Evolutionary conservation across 2,113 vertebrate genomes (phyloP), one percentile per base, ranked within the genome.

Genomic region (Crotalus helleri): DNA sequence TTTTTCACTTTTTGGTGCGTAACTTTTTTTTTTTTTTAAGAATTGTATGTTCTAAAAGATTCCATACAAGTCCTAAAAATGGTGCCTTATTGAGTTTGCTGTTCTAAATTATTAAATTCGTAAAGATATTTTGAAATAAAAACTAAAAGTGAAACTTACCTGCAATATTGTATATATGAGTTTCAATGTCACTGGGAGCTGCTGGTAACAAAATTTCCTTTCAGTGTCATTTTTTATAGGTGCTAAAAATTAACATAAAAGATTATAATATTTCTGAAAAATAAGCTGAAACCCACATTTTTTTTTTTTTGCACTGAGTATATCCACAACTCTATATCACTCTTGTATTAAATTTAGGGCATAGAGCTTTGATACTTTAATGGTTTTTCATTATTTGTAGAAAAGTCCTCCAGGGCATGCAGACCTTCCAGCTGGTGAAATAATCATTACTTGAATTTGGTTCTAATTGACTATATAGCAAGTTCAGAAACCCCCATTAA

Each of bases 121-220:
- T 90, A 26, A 69, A 92, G 0, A 21, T 17, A 33, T 59, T 49
- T 89, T 92, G 91, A 94, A 94, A 85, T 21, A 81, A 81, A 39
- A 81, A 44, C 4, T 81, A 96, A 95, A 89, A 86, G 53, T 53
- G 74, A 15, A 33, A 10, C 49, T 93, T 98, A 99, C 99, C 99
- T 99, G 99, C 91, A 99, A 97, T 96, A 99, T 98, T 57, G 99
- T 99, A 96, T 99, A 99, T 96, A 99, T 99, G 29, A 99, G 98
- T 97, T 98, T 99, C 95, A 99, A 94, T 5, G 99, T 99, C 94
- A 98, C 98, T 85, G 99, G 99, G 90, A 99, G 99, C 91, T 99
- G 98, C 96, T 99, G 98, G 94, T 99, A 99, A 94, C 98, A 99
- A 97, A 99, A 99, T 96, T 98, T 99, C 92, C 98, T 98, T 93